phyloP scores from a whole-genome alignment of 2,797 vertebrate species.

The Pangasius larnaudii region DNA sequence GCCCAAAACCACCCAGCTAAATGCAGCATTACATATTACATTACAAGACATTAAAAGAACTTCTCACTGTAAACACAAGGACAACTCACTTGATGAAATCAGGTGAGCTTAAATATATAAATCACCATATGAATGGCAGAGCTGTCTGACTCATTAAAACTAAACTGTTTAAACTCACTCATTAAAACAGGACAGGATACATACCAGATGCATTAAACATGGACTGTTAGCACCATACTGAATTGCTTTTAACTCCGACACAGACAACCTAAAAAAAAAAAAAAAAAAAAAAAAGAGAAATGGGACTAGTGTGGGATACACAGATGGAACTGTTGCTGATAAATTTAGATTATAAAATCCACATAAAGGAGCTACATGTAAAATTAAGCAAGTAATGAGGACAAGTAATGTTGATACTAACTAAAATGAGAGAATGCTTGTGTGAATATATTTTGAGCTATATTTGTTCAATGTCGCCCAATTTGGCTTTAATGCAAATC shows the following conservation, averaged over 20 bases:
- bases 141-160: background rate
- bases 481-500: background rate
- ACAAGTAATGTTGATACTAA: background rate
- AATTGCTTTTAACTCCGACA: background rate
- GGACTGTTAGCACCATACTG: background rate
- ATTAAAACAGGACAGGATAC: conserved; percentile 29
- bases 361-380: conserved; percentile 26
- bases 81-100: conserved; percentile 19
- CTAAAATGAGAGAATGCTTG: background rate
- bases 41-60: conserved; percentile 18
- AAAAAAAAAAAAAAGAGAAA: background rate
- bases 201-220: conserved; percentile 26
- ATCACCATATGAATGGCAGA: background rate
- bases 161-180: background rate
- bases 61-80: conserved; percentile 26
- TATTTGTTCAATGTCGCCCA: background rate
- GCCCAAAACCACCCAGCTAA: conserved; percentile 38
- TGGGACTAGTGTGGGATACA: background rate
- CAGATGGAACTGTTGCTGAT: conserved; percentile 17
- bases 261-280: no score
- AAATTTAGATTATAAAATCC: background rate
- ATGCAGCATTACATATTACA: conserved; percentile 40
- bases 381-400: background rate
- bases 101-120: conserved; percentile 8
- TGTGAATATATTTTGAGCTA: background rate